Evolutionary conservation across 2,113 vertebrate species (phyloP), one percentile per base, ranked within the genome.

Genomic region (Zapus hudsonius): DNA sequence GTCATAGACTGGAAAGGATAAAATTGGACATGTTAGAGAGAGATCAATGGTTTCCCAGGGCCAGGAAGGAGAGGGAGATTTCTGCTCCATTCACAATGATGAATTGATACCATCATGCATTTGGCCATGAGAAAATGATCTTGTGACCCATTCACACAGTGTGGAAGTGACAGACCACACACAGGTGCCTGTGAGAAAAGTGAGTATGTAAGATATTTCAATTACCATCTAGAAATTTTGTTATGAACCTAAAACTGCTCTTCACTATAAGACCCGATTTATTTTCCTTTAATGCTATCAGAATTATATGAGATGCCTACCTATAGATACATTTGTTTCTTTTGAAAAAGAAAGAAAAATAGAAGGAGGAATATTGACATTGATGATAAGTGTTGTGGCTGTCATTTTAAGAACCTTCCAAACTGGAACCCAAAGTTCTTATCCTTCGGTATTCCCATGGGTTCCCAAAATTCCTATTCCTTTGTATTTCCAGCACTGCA

Each of bases 131-230:
- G 11, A 52, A 15, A 7, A 52, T 15, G 11, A 10, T 52, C 52
- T 52, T 52, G 52, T 52, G 52, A 52, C 12, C 11, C 11, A 52
- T 52, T 7, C 52, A 52, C 52, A 52, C 52, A 2, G 52, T 52
- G 52, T 13, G 52, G 11, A 10, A 52, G 11, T 52, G 52, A 15
- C 12, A 52, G 12, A 13, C 2, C 16, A 52, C 52, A 52, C 52
- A 13, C 12, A 13, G 7, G 12, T 52, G 11, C 11, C 44, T 38
- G 3, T 44, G 31, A 17, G 23, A 47, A 29, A 66, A 19, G 8
- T 19, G 8, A 4, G 20, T 15, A 0, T 16, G 0, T 22, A 36
- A 3, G 3, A 1, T 31, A 33, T 29, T 7, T 40, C 19, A 40
- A 3, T 63, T 20, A 13, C 8, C 3, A 10, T 61, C 47, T 61